Base-by-base conservation (phyloP, 2,113 vertebrate species). In the Dipodomys stephensi region DNA sequence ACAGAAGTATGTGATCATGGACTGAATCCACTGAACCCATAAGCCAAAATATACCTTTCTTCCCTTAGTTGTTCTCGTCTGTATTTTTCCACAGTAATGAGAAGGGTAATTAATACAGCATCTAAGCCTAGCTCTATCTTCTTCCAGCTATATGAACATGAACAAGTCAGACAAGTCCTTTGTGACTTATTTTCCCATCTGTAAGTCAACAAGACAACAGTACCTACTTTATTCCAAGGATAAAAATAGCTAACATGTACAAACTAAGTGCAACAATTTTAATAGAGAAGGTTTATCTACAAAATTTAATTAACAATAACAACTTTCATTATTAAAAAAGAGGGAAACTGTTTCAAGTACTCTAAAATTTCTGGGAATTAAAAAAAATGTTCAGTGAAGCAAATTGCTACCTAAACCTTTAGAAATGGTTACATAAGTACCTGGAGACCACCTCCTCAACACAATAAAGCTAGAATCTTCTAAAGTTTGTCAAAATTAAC, bases 391-490 rank as follows among this genome's bases (percentile, higher is more conserved):
- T 62, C 76, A 88, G 13, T 53, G 60, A 95, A 92, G 39, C 89
- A 91, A 96, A 87, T 87, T 87, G 57, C 73, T 89, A 92, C 77
- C 79, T 16, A 74, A 93, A 46, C 65, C 69, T 88, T 87, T 86
- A 65, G 64, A 90, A 60, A 13, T 86, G 11, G 39, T 96, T 97
- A 93, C n/a, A 65, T 93, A 95, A 97, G 88, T 74, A 76, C 62
- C 77, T 71, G 68, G 28, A 95, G 74, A 64, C 39, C 69, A 57
- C 35, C 84, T 62, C 82, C 82, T 94, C 32, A 78, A 72, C 53
- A 92, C 9, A 5, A 49, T 62, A 85, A 95, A 90, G 84, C 78
- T 83, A 90, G 87, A 95, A 76, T 89, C 82, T 79, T 91, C 64
- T 83, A 32, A 82, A 35, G 25, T 90, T 91, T 92, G 82, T 95